Conservation (phyloP, 2,888 invertebrate species). For the Clusia tigrina region DNA sequence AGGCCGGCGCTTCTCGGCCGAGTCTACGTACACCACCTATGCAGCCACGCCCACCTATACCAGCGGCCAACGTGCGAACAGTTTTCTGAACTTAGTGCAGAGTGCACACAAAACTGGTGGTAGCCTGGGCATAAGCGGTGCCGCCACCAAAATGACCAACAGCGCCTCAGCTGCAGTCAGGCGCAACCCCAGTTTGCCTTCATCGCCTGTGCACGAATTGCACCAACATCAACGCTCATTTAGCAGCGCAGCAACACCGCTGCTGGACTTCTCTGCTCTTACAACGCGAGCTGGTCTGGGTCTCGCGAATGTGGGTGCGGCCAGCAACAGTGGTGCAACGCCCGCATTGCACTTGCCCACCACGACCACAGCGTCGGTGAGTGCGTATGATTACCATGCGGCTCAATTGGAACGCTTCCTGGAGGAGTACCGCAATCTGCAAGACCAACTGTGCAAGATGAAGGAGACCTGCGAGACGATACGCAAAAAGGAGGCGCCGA, state of each 20-base stretch:
- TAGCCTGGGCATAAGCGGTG: slow-evolving; percentile 7
- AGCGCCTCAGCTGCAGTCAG: slow-evolving; percentile 40
- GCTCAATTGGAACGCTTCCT: slow-evolving; percentile 81
- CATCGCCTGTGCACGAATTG: slow-evolving; percentile 69
- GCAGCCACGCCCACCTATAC: slow-evolving; percentile 55
- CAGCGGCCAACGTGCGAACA: slow-evolving; percentile 69
- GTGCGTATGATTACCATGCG: slow-evolving; percentile 78
- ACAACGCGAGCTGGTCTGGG: slow-evolving; percentile 50
- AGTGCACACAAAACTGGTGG: slow-evolving; percentile 51
- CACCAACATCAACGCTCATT: slow-evolving; percentile 58
- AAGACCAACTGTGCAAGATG: slow-evolving; percentile 81
- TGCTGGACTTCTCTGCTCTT: slow-evolving; percentile 57
- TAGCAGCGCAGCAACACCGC: slow-evolving; percentile 62
- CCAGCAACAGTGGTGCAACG: slow-evolving; percentile 51
- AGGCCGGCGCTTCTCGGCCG: slow-evolving; percentile 66
- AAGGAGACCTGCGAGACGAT: slow-evolving; percentile 79
- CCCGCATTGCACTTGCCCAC: slow-evolving; percentile 25
- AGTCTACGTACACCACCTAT: slow-evolving; percentile 64
- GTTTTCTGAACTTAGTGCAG: slow-evolving; percentile 74
- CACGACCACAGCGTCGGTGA: slow-evolving; percentile 65
- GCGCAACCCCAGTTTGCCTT: slow-evolving; percentile 71
- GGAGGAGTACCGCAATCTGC: slow-evolving; percentile 79
- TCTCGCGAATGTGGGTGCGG: slow-evolving; percentile 21
- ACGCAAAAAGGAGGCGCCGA: slow-evolving; percentile 64
- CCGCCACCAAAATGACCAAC: slow-evolving; percentile 19